Conservation (phyloP, 2,888 invertebrate species). For the Oscheius sp. region DNA sequence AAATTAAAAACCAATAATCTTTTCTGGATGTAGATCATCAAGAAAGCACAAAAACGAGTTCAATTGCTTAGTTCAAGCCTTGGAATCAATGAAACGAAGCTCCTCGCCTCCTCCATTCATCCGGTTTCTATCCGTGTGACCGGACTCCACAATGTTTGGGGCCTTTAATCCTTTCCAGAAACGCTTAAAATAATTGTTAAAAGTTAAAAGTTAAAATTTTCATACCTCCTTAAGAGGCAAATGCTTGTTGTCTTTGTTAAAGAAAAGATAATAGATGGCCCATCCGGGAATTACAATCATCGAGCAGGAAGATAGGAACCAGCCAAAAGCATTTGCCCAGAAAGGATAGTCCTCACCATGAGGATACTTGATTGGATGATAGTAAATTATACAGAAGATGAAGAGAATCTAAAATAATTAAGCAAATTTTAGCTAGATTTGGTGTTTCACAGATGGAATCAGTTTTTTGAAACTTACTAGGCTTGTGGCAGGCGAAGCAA, state of each 20-base stretch:
- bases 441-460: neutral
- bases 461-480: constrained; percentile 79
- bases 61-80: constrained; percentile 1
- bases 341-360: constrained; percentile 79
- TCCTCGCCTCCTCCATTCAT: constrained; percentile 12
- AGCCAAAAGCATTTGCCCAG: constrained; percentile 53
- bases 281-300: constrained; percentile 86
- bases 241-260: constrained; percentile 42
- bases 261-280: constrained; percentile 79
- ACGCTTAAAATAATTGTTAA: neutral
- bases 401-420: constrained; percentile 78
- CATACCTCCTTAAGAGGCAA: constrained; percentile 55
- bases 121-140: neutral
- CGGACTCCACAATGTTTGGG: constrained; percentile 10
- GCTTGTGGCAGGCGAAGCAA: constrained; percentile 85
- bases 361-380: constrained; percentile 80
- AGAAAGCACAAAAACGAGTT: constrained; percentile 9
- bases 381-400: constrained; percentile 82
- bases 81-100: constrained; percentile 23
- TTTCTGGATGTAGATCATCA: constrained; percentile 1
- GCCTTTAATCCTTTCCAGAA: constrained; percentile 27
- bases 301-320: constrained; percentile 82
- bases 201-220: neutral
- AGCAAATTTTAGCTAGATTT: neutral
- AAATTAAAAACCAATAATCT: neutral